Base-by-base conservation (phyloP, 2,797 vertebrate genomes). In the Bradypodion pumilum region DNA sequence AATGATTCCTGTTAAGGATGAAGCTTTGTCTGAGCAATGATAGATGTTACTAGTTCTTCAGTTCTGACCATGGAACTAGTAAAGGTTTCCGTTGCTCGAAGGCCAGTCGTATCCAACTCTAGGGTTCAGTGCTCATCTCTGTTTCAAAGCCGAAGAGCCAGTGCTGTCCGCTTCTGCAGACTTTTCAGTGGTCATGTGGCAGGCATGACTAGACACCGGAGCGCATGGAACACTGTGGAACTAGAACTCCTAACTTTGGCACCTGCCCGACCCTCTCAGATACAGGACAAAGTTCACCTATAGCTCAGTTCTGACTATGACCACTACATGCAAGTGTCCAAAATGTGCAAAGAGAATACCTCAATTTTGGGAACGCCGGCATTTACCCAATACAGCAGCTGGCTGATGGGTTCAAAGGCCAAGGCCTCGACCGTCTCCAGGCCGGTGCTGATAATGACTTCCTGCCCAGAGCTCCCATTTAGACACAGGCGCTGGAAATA, bases 381-480 rank as follows among this genome's bases (percentile, higher is more conserved):
- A 0, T 99, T 98, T 46, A 99, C 98, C 99, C 99, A 99, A 94
- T 99, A 99, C 0, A 99, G 97, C 88, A 99, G 92, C 82, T 97
- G 95, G 90, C 98, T 98, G 91, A 99, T 94, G 56, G 99, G 97
- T 88, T 99, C 99, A 80, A 99, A 99, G 74, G 97, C 97, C 94
- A 99, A 94, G 3, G 98, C 98, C 91, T 99, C 99, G 27, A 99
- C 98, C 0, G 98, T 99, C 93, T 98, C 97, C 89, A 99, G 89
- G 76, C 97, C 97, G 0, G 97, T 97, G 90, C 93, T 97, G 78
- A 99, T 93, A 5, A 99, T 97, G 10, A 99, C 96, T 87, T 99
- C 98, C 92, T 99, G 98, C 25, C 98, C 98, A 0, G 98, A 96
- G 88, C 97, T 99, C 83, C 98, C 98, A 0, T 99, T 99, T 88